Percentiles rank a stretch among this genome's conserved stretches.
phyloP scores from a whole-genome alignment of 2,113 vertebrate species.

The Trogon melanurus region DNA sequence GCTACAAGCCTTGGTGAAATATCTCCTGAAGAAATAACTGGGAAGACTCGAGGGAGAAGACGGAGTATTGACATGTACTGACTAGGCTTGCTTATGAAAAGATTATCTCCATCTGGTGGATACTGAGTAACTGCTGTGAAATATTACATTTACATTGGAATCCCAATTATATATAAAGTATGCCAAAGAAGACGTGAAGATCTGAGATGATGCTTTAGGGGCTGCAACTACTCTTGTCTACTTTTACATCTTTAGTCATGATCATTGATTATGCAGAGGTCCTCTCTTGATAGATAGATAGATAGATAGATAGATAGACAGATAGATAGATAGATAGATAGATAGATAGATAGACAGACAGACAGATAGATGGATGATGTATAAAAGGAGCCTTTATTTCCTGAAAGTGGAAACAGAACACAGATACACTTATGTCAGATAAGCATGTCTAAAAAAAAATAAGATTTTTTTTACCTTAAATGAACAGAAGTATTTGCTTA shows the following conservation, averaged over 20 bases:
- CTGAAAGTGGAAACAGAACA: neutral
- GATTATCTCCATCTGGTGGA: neutral
- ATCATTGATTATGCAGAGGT: neutral
- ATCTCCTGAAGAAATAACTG: neutral
- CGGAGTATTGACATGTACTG: neutral
- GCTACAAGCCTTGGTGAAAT: neutral
- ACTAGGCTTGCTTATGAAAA: neutral
- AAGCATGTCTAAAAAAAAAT: neutral
- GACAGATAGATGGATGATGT: neutral
- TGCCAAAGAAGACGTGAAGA: neutral
- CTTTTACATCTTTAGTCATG: neutral
- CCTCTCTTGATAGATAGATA: neutral
- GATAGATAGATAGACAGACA: neutral
- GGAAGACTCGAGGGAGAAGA: neutral
- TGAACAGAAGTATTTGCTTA: neutral
- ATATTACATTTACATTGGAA: neutral
- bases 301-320: neutral
- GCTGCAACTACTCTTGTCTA: neutral
- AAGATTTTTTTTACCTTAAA: neutral
- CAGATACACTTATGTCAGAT: neutral
- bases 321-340: neutral
- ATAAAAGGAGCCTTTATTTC: neutral
- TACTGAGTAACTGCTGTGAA: neutral
- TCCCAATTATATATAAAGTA: neutral
- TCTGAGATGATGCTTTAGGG: neutral